Conservation (phyloP, 2,113 vertebrate species). For the Myotis davidii region DNA sequence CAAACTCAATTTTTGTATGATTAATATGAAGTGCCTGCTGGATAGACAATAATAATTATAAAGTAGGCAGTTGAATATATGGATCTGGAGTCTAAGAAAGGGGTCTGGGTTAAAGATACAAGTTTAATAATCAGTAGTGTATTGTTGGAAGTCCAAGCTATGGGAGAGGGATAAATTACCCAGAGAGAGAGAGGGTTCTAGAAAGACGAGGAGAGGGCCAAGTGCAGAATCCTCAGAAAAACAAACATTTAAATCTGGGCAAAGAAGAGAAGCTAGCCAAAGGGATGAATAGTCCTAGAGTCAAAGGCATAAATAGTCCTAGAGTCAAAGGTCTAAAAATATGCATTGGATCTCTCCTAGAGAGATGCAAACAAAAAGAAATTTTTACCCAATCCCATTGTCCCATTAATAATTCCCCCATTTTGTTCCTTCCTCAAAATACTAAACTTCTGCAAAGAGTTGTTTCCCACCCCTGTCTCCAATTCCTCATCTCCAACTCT, state of each 20-base stretch:
- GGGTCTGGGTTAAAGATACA: neutral
- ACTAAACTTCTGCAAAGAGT: slow-evolving; percentile 23
- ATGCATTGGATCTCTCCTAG: neutral
- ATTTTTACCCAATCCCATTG: neutral
- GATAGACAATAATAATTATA: neutral
- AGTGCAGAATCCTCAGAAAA: neutral
- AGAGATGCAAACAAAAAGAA: neutral
- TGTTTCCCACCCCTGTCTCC: neutral
- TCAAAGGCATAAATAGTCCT: neutral
- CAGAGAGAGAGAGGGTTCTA: neutral
- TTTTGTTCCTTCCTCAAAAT: neutral
- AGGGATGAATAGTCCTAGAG: neutral
- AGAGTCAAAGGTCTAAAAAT: slow-evolving; percentile 13
- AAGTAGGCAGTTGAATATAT: neutral
- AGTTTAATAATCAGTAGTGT: neutral
- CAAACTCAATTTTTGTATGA: slow-evolving; percentile 6
- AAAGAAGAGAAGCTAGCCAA: neutral
- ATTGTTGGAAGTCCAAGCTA: neutral
- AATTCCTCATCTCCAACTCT: neutral
- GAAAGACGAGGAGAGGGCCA: neutral
- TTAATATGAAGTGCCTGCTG: neutral
- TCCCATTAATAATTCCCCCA: neutral
- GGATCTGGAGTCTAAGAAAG: neutral
- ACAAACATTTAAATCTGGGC: neutral
- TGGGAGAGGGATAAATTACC: neutral